phyloP scores from a whole-genome alignment of 2,797 vertebrate species.

The Rousettus madagascariensis region DNA sequence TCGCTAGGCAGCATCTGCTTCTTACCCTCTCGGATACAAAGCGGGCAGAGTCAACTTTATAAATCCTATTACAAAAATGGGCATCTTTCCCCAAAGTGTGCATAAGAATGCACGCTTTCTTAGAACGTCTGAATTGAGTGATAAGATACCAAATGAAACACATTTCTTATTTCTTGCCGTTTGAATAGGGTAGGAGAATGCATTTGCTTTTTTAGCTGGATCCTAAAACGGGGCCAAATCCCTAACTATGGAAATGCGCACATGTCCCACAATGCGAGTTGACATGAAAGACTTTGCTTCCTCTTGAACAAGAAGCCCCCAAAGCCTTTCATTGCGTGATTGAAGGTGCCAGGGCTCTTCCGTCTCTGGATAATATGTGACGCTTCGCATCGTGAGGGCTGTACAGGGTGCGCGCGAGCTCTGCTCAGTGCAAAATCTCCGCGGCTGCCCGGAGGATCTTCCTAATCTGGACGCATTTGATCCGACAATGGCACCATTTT shows the following conservation, averaged over 20 bases:
- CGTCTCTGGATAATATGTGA: background rate
- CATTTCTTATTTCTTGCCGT: conserved; percentile 37
- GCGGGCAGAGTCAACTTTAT: conserved; percentile 56
- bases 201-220: conserved; percentile 33
- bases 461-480: background rate
- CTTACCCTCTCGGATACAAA: background rate
- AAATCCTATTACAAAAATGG: conserved; percentile 50
- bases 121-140: conserved; percentile 16
- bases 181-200: conserved; percentile 19
- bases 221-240: background rate
- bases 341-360: conserved; percentile 31
- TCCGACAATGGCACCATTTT: background rate
- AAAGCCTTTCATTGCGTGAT: background rate
- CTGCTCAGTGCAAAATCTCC: background rate
- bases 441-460: background rate
- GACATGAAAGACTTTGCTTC: conserved; percentile 49
- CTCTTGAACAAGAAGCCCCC: conserved; percentile 30
- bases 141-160: conserved; percentile 35
- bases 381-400: conserved; percentile 40
- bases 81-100: conserved; percentile 15
- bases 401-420: background rate
- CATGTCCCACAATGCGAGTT: background rate
- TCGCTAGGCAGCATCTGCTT: background rate
- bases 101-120: background rate
- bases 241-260: conserved; percentile 10